phyloP scores from a whole-genome alignment of 1,140 invertebrate genomes.

The Anastrepha ludens region DNA sequence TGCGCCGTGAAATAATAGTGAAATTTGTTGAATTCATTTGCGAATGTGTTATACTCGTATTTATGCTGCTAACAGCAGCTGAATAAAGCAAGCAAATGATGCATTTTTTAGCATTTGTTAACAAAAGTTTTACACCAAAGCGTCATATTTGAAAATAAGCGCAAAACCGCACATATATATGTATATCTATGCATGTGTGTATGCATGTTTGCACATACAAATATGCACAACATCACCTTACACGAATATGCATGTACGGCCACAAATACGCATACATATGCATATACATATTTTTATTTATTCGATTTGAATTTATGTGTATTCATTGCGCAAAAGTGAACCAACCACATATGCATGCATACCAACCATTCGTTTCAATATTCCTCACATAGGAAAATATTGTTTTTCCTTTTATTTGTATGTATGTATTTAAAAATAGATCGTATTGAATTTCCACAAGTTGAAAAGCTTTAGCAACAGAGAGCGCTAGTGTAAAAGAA shows the following conservation, averaged over 20 bases:
- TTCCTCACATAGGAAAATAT: slow-evolving; percentile 19
- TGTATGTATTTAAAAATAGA: slow-evolving; percentile 57
- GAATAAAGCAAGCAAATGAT: slow-evolving; percentile 33
- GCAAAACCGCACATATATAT: not conserved
- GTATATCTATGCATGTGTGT: not conserved
- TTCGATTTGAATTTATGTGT: slow-evolving; percentile 14
- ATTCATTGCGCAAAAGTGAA: slow-evolving; percentile 2
- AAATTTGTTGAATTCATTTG: slow-evolving; percentile 38
- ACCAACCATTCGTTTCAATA: not conserved
- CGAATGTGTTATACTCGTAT: slow-evolving; percentile 17
- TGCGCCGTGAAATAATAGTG: not conserved
- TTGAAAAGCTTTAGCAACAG: slow-evolving; percentile 15
- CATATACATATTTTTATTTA: slow-evolving; percentile 1
- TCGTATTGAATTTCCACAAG: slow-evolving; percentile 58
- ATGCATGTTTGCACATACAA: not conserved
- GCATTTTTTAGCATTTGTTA: slow-evolving; percentile 13
- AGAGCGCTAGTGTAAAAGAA: not conserved
- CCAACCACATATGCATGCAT: not conserved
- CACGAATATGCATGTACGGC: not conserved
- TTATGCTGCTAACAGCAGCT: not conserved
- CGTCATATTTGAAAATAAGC: slow-evolving; percentile 51
- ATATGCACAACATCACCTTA: not conserved
- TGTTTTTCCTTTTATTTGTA: not conserved
- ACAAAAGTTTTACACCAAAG: slow-evolving; percentile 37
- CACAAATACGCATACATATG: not conserved